Evolutionary conservation across 2,797 vertebrate genomes (phyloP).

Genomic region (Myotis findleyi): DNA sequence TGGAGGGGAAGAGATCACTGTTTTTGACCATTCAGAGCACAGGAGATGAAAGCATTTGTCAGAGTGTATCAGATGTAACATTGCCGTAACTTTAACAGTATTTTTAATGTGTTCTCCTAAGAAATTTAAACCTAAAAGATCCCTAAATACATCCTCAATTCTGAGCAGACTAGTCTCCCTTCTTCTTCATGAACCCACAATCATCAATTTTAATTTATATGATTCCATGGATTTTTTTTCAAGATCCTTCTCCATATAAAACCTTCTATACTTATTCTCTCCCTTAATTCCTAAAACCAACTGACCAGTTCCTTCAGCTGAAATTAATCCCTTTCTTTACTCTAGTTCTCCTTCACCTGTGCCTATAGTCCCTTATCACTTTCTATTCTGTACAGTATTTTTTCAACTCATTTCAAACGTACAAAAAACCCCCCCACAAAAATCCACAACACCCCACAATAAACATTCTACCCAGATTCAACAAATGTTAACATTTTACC

Average conservation of each 20-base stretch:
- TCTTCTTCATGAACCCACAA: background rate
- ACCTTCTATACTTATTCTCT: background rate
- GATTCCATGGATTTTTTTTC: background rate
- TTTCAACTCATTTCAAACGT: background rate
- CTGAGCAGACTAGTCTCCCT: background rate
- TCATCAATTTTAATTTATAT: background rate
- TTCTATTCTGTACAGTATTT: background rate
- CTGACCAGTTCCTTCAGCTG: background rate
- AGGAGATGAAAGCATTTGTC: background rate
- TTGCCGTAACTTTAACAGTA: background rate
- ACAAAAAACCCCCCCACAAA: background rate
- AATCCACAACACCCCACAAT: background rate
- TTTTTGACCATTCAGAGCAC: background rate
- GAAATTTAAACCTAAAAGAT: background rate
- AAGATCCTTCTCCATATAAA: background rate
- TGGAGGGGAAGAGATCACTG: background rate
- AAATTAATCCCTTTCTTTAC: background rate
- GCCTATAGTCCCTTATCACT: background rate
- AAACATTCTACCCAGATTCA: background rate
- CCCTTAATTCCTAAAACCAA: background rate
- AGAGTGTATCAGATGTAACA: background rate
- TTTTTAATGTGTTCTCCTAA: background rate
- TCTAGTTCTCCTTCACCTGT: background rate
- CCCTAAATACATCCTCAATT: background rate
- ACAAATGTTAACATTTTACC: background rate